Evolutionary conservation across 2,797 vertebrate species (phyloP).

Genomic region (Phoeniculus purpureus): DNA sequence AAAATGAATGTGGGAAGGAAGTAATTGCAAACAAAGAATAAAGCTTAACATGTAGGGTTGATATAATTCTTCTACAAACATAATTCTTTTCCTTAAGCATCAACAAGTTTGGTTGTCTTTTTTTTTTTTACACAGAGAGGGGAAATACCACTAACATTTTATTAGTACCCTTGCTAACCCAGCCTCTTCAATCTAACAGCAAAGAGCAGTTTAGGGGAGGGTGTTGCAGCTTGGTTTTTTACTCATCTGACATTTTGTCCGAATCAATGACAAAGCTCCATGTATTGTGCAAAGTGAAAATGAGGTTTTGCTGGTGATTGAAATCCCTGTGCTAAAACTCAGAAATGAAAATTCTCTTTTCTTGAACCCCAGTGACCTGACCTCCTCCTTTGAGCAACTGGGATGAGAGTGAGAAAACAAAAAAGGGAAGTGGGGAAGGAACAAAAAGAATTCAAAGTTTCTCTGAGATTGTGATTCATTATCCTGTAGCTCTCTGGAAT

Average conservation of each 20-base stretch:
- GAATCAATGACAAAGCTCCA: conserved; percentile 8
- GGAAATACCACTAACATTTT: neutral
- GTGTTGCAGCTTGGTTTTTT: conserved; percentile 29
- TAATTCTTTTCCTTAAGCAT: neutral
- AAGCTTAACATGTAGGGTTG: neutral
- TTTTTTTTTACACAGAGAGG: neutral
- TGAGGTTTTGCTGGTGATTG: neutral
- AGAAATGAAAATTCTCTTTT: conserved; percentile 8
- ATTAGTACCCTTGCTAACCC: neutral
- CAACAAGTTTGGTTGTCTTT: neutral
- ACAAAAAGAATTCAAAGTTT: neutral
- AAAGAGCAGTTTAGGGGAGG: neutral
- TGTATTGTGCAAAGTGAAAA: conserved; percentile 9
- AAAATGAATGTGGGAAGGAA: neutral
- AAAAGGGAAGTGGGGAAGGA: neutral
- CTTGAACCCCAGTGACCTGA: neutral
- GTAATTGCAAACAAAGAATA: neutral
- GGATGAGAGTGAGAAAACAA: neutral
- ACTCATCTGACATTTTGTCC: neutral
- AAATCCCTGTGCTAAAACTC: neutral
- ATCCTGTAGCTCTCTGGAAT: conserved; percentile 11
- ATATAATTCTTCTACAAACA: neutral
- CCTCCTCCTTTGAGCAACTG: neutral
- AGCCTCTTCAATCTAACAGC: conserved; percentile 17
- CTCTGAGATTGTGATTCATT: neutral